Evolutionary conservation across 2,888 invertebrate genomes (phyloP).

Genomic region (Chorisops tibialis): DNA sequence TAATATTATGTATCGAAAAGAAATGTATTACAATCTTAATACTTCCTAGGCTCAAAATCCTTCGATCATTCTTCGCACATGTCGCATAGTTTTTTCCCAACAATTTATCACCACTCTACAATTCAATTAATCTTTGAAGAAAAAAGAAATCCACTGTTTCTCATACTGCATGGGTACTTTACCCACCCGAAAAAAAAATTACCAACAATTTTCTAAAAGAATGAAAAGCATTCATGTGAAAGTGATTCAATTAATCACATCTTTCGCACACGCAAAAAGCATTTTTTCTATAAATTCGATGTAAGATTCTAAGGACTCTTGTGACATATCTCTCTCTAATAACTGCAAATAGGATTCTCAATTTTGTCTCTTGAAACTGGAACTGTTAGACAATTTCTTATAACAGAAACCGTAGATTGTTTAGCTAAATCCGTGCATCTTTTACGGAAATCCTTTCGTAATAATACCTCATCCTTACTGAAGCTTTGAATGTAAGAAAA

Average conservation of each 20-base stretch:
- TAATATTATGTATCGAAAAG: too few relatives aligned
- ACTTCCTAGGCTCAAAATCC: too few relatives aligned
- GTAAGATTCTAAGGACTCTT: background rate
- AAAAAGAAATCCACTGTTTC: too few relatives aligned
- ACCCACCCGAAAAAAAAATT: background rate
- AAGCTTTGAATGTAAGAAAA: background rate
- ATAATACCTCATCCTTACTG: background rate
- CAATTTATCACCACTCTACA: too few relatives aligned
- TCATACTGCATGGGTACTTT: too few relatives aligned
- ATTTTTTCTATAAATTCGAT: background rate
- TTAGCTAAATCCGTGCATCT: conserved; percentile 4
- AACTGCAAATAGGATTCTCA: background rate
- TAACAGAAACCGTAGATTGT: background rate
- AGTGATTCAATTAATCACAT: conserved; percentile 14
- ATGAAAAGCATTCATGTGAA: conserved; percentile 10
- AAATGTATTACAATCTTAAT: too few relatives aligned
- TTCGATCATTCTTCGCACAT: too few relatives aligned
- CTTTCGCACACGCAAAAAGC: background rate
- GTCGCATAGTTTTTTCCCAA: too few relatives aligned
- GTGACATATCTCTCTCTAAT: background rate
- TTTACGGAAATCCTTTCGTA: conserved; percentile 5
- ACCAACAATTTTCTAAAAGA: conserved; percentile 13
- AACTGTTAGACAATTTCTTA: background rate
- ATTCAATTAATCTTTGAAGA: too few relatives aligned
- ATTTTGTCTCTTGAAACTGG: background rate